phyloP scores from a whole-genome alignment of 2,113 vertebrate species.

The Chionodraco myersi region DNA sequence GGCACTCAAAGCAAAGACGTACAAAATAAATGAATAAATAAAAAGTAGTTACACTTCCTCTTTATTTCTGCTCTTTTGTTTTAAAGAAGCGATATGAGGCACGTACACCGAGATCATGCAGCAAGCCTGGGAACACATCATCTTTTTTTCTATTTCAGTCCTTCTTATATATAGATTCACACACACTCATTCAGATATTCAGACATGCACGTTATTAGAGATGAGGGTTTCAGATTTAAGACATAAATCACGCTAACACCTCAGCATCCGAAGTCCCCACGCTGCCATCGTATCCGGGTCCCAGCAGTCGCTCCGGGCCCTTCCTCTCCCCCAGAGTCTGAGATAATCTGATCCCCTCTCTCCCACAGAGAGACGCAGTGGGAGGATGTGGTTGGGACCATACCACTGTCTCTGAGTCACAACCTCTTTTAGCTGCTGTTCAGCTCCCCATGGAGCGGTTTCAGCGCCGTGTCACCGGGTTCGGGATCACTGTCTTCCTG shows the following conservation, averaged over 20 bases:
- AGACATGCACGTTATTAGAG: slow-evolving; percentile 39
- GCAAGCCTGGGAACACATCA: slow-evolving; percentile 15
- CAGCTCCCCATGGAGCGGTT: slow-evolving; percentile 48
- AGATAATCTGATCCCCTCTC: slow-evolving; percentile 67
- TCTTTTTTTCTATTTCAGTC: slow-evolving; percentile 24
- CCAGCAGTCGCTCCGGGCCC: slow-evolving; percentile 44
- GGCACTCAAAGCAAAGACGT: no score
- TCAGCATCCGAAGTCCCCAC: slow-evolving; percentile 16
- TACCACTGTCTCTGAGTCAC: slow-evolving; percentile 64
- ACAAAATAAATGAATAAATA: no score
- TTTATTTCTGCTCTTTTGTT: slow-evolving; percentile 25
- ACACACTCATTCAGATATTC: neutral
- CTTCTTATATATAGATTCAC: neutral
- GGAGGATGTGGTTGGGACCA: slow-evolving; percentile 21
- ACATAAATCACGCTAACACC: slow-evolving; percentile 58
- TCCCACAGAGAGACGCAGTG: slow-evolving; percentile 47
- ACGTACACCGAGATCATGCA: slow-evolving; percentile 12
- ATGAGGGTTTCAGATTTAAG: slow-evolving; percentile 27
- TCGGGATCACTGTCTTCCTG: slow-evolving; percentile 53
- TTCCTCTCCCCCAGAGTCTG: slow-evolving; percentile 56
- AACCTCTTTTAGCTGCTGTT: slow-evolving; percentile 73
- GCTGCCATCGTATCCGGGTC: slow-evolving; percentile 19
- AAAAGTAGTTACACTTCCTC: no score
- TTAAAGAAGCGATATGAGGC: neutral
- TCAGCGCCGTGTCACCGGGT: slow-evolving; percentile 66